A percentile compares a stretch with the other conserved stretches of the same genome.
Conservation (phyloP, 2,113 vertebrate species). For the Crotalus horridus region DNA sequence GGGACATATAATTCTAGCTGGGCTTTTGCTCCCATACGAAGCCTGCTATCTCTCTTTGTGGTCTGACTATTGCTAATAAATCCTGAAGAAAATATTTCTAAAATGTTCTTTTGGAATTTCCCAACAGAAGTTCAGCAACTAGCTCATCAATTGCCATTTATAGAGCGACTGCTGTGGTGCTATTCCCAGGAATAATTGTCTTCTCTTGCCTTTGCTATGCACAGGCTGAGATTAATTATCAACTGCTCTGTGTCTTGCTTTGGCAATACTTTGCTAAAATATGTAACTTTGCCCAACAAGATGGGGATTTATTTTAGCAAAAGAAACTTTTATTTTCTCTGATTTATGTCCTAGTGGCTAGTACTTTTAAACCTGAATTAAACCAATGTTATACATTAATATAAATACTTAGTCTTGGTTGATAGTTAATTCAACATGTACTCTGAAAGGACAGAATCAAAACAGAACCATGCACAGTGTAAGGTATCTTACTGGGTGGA, state of each 20-base stretch:
- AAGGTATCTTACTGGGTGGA: background rate
- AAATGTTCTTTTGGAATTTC: background rate
- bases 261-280: background rate
- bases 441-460: background rate
- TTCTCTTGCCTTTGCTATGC: background rate
- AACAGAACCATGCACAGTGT: background rate
- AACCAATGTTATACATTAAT: background rate
- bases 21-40: background rate
- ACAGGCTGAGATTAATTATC: background rate
- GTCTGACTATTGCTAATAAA: background rate
- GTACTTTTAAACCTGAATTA: background rate
- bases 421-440: background rate
- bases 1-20: background rate
- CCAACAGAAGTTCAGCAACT: background rate
- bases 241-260: background rate
- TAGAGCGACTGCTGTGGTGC: background rate
- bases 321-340: background rate
- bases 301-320: background rate
- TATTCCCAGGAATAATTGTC: background rate
- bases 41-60: background rate
- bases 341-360: background rate
- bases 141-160: too few relatives aligned
- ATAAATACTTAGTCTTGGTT: background rate
- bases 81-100: background rate
- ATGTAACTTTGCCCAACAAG: background rate